Base-by-base conservation (phyloP, 2,888 invertebrate genomes). In the Eilema depressum region DNA sequence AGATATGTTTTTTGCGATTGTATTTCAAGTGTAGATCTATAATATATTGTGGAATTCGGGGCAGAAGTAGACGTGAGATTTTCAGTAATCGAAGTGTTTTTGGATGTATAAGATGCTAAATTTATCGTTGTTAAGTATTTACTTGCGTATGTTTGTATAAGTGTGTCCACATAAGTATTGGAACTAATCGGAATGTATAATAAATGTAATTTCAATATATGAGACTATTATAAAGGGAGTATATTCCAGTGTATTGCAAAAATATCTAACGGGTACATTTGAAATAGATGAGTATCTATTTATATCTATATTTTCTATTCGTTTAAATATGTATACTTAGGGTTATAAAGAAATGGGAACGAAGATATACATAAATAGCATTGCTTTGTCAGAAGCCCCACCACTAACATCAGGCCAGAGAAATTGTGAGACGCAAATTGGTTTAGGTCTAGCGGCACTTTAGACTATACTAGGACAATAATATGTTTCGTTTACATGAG, bases 381-480 rank as follows among this genome's bases (percentile, higher is more conserved):
- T 80, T 78, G 80, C 76, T 85, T 83, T 75, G 75, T 82, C 83
- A 83, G 79, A 77, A 74, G 83, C 83, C 83, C 81, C 80, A 74
- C n/a, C 67, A 70, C 75, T 63, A 70, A 69, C 77, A 81, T 65
- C 79, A 76, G 73, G 80, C 81, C 78, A 74, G 84, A 80, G 73
- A 71, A 57, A 74, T 74, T 77, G 74, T 83, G 70, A 75, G 72
- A 74, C 69, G 80, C 82, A 78, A 79, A 85, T 84, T 86, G 89
- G 86, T 89, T 86, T 79, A 85, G 88, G 86, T 86, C 86, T 89
- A 89, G 89, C 91, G 90, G 88, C 89, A 92, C 87, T 89, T 90
- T 93, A 93, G 94, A 94, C 93, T 94, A 86, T 92, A 93, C 91
- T 94, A 92, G 91, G 95, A 95, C 95, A 95, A 95, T 95, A 95